A percentile compares a stretch with the other conserved stretches of the same genome.
phyloP scores from a whole-genome alignment of 2,888 invertebrate species.

The Dioctria rufipes region DNA sequence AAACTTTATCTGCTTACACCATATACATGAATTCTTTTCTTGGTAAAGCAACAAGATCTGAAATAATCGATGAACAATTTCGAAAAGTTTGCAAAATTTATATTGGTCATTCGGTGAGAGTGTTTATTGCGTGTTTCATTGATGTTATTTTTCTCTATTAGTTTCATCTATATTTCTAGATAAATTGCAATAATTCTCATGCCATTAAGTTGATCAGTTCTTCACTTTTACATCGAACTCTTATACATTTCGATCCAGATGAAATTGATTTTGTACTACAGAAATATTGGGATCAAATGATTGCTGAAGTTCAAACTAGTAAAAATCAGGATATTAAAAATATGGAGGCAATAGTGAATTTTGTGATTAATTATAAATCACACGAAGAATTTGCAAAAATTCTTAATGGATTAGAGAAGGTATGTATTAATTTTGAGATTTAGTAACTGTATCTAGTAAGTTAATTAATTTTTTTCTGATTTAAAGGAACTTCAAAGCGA shows the following conservation, averaged over 20 bases:
- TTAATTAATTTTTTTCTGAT: conserved; percentile 16
- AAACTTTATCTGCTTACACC: conserved; percentile 63
- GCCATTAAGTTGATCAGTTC: conserved; percentile 66
- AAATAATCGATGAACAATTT: conserved; percentile 65
- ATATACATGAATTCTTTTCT: conserved; percentile 61
- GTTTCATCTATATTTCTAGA: conserved; percentile 61
- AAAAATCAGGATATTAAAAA: conserved; percentile 60
- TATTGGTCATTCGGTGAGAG: conserved; percentile 68
- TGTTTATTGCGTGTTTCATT: neutral
- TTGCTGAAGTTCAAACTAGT: conserved; percentile 62
- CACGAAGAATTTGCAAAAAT: conserved; percentile 65
- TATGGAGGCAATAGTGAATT: conserved; percentile 62
- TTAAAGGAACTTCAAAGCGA: conserved; percentile 53
- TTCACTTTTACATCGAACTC: conserved; percentile 64
- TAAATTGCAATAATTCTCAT: conserved; percentile 66
- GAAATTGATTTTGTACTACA: conserved; percentile 68
- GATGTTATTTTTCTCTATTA: neutral
- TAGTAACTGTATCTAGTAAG: neutral
- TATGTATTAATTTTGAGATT: conserved; percentile 4
- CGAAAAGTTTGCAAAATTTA: conserved; percentile 68
- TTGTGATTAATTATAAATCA: conserved; percentile 63
- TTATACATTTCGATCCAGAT: conserved; percentile 67
- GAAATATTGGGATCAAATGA: conserved; percentile 67
- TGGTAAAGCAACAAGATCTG: conserved; percentile 48
- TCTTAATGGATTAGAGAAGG: conserved; percentile 53